Evolutionary conservation across 2,797 vertebrate genomes (phyloP), one percentile per base, ranked within the genome.

Genomic region (Pachyuromys duprasi): DNA sequence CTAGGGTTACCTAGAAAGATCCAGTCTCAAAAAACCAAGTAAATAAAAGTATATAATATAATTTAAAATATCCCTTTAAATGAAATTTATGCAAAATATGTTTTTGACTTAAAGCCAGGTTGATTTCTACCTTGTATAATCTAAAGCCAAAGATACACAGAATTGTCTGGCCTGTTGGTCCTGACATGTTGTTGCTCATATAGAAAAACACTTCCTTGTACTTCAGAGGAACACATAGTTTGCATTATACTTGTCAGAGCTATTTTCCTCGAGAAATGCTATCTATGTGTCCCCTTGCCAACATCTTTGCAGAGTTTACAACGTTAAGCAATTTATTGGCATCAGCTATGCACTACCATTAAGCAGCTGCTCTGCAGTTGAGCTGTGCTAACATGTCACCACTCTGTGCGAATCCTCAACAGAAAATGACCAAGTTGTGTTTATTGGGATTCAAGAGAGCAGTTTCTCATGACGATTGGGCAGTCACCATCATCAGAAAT

Each of bases 311-410:
- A 98, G 98, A 99, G 99, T 99, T 99, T 98, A 98, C 99, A 99
- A 98, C 98, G 98, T 99, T 98, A 98, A 99, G 98, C 99, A 99
- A 98, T 99, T 99, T 99, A 99, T 98, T 99, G 99, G 99, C 99
- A 99, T 99, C 98, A 98, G 98, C 98, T 98, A 98, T 98, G 99
- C 98, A 98, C 97, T 98, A 98, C 98, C 98, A 98, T 98, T 98
- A 98, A 99, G 99, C 99, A 99, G 99, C 99, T 99, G 99, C 99
- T 98, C 98, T 97, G 98, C 98, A 99, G 98, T 98, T 98, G 99
- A 99, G 99, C 99, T 98, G 98, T 99, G 99, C 98, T 99, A 98
- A 98, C 99, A 99, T 98, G 99, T 98, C 98, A 98, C 98, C 98
- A 97, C 98, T 99, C 98, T 98, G 98, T 98, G 98, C 99, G 99